These are phyloP conservation scores for Magallana ariakensis DNA, from an alignment of 1,140 invertebrate genomes.

Conservation along the genomic window DNA sequence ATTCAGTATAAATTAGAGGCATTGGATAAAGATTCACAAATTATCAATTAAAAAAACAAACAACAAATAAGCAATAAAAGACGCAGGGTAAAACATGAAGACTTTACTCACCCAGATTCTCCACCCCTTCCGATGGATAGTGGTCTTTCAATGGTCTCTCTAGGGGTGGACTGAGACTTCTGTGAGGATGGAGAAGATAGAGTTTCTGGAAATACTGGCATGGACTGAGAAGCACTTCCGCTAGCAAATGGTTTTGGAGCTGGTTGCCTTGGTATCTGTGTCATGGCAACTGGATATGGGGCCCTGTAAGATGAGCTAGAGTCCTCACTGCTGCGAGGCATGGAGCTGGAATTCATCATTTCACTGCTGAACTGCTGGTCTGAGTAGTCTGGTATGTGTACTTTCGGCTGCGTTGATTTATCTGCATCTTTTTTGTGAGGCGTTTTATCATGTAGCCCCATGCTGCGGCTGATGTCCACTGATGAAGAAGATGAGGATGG, in stretches of 20 bases:
- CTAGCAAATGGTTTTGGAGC: constrained; percentile 44
- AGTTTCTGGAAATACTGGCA: constrained; percentile 36
- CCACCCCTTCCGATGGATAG: background rate
- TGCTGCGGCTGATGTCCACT: constrained; percentile 17
- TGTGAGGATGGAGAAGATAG: constrained; percentile 8
- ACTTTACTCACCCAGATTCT: background rate
- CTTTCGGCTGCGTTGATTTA: background rate
- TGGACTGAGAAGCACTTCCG: constrained; percentile 47
- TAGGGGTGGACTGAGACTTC: constrained; percentile 5
- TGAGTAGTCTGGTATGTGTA: constrained; percentile 31
- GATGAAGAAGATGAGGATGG: constrained; percentile 44
- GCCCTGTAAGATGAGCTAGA: constrained; percentile 15
- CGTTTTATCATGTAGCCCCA: background rate
- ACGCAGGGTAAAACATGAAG: too few relatives aligned
- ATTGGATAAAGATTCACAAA: background rate
- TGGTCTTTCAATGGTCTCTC: constrained; percentile 9
- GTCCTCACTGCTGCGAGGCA: background rate
- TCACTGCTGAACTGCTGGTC: constrained; percentile 21
- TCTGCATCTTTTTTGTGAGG: constrained; percentile 22
- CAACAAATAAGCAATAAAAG: background rate
- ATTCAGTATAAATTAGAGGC: too few relatives aligned
- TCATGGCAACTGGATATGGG: constrained; percentile 47
- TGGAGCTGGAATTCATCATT: background rate
- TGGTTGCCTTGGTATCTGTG: constrained; percentile 12
- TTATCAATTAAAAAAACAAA: background rate